Evolutionary conservation across 2,888 invertebrate genomes (phyloP).

Genomic region (Anaspis maculata): DNA sequence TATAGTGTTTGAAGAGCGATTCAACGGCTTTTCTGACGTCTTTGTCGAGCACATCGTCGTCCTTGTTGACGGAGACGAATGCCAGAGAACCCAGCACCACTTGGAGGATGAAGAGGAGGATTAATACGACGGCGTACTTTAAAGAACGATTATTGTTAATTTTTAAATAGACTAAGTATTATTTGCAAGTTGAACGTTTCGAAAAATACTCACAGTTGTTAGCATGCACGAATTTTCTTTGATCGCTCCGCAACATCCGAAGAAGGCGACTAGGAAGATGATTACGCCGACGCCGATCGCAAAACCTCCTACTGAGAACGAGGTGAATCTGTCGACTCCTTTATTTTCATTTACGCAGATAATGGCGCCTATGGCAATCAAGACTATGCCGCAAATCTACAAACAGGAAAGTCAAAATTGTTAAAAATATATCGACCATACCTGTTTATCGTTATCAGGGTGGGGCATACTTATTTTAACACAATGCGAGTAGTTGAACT

Average conservation of each 20-base stretch:
- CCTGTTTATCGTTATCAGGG: no score
- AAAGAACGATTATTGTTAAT: conserved; percentile 9
- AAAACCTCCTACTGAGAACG: conserved; percentile 16
- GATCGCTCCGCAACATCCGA: conserved; percentile 31
- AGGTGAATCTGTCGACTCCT: conserved; percentile 11
- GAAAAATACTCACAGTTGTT: conserved; percentile 23
- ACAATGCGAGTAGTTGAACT: neutral
- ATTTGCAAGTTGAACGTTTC: neutral
- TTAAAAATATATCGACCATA: neutral
- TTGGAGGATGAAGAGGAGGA: conserved; percentile 62
- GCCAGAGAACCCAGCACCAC: conserved; percentile 56
- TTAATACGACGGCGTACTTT: conserved; percentile 42
- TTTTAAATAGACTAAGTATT: no score
- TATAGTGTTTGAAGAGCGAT: no score
- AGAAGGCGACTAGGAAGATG: conserved; percentile 29
- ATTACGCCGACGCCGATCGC: conserved; percentile 27
- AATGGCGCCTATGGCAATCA: conserved; percentile 16
- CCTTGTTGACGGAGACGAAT: conserved; percentile 52
- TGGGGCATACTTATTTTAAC: neutral
- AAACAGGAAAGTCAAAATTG: conserved; percentile 5
- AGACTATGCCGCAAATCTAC: conserved; percentile 16
- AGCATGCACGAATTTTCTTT: conserved; percentile 27
- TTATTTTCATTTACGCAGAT: conserved; percentile 10
- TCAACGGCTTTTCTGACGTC: conserved; percentile 19
- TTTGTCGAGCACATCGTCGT: conserved; percentile 36